phyloP scores from a whole-genome alignment of 1,140 invertebrate genomes.

The Drosophila malerkotliana region DNA sequence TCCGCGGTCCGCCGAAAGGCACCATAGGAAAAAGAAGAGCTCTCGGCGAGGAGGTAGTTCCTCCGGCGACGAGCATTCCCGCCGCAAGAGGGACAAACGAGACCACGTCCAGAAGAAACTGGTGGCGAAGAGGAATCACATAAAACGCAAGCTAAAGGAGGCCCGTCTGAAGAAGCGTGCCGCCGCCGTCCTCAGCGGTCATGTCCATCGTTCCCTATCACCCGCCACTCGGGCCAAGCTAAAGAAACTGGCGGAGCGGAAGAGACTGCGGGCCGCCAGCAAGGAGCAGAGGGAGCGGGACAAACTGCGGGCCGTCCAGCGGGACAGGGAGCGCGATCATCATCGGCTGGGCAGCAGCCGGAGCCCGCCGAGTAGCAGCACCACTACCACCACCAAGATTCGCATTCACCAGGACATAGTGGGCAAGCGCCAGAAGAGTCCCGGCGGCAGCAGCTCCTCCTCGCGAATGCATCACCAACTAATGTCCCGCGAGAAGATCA shows the following conservation, averaged over 20 bases:
- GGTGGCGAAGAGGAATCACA: constrained; percentile 78
- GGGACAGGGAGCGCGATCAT: constrained; percentile 74
- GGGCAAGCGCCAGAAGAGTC: constrained; percentile 76
- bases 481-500: constrained; percentile 79
- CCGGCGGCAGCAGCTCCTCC: constrained; percentile 42
- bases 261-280: constrained; percentile 69
- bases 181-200: constrained; percentile 67
- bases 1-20: constrained; percentile 52
- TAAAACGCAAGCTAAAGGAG: constrained; percentile 80
- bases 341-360: constrained; percentile 71
- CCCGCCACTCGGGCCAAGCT: constrained; percentile 75
- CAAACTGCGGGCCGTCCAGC: constrained; percentile 66
- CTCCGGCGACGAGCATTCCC: constrained; percentile 73
- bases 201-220: constrained; percentile 68
- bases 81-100: constrained; percentile 71
- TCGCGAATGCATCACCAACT: constrained; percentile 77
- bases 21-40: constrained; percentile 78
- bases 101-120: constrained; percentile 79
- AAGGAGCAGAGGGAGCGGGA: constrained; percentile 80
- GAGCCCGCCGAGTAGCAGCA: constrained; percentile 62
- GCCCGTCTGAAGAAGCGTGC: constrained; percentile 78
- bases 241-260: constrained; percentile 74
- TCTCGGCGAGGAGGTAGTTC: constrained; percentile 62
- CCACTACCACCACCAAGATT: constrained; percentile 78
- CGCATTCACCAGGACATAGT: constrained; percentile 78